Evolutionary conservation across 2,113 vertebrate genomes (phyloP).

Genomic region (Progne subis): DNA sequence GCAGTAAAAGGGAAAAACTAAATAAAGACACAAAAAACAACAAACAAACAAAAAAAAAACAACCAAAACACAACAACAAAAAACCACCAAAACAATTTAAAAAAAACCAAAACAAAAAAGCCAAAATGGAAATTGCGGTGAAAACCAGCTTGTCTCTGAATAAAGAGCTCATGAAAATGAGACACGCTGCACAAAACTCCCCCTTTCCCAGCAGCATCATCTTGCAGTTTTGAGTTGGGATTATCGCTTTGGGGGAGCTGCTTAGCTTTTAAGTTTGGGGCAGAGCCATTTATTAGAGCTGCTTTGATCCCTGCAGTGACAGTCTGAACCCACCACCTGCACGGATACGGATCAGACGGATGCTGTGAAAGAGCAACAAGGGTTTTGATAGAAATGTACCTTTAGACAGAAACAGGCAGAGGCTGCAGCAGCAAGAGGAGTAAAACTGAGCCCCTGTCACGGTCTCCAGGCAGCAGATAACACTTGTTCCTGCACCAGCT

Average conservation of each 20-base stretch:
- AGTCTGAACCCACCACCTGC: neutral
- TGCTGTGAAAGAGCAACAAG: neutral
- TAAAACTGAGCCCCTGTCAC: neutral
- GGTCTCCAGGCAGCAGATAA: accelerated
- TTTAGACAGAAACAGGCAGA: neutral
- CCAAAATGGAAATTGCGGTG: neutral
- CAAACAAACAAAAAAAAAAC: neutral
- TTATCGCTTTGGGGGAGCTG: neutral
- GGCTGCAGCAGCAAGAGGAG: neutral
- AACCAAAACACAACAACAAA: neutral
- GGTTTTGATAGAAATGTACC: neutral
- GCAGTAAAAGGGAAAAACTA: neutral
- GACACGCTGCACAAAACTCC: neutral
- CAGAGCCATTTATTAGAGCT: neutral
- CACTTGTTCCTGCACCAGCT: neutral
- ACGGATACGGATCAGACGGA: accelerated
- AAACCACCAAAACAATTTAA: neutral
- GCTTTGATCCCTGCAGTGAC: neutral
- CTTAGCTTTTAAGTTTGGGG: neutral
- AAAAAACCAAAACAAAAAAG: accelerated
- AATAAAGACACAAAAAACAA: neutral
- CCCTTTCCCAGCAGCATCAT: neutral
- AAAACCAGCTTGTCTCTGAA: neutral
- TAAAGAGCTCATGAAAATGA: neutral
- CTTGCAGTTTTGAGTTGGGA: neutral